phyloP scores from a whole-genome alignment of 1,140 invertebrate genomes.

The Sweltsa coloradensis region DNA sequence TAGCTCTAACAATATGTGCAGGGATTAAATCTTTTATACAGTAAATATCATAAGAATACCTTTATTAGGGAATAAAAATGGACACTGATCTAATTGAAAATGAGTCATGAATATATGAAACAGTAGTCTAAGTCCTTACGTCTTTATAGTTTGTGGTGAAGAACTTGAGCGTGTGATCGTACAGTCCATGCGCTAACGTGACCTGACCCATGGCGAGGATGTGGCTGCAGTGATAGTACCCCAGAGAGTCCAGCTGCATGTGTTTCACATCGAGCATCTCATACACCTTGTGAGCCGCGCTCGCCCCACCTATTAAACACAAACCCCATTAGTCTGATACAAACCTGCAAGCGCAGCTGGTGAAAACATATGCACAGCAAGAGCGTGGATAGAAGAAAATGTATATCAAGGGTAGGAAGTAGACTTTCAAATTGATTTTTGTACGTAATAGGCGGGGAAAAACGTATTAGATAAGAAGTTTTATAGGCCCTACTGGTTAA shows the following conservation, averaged over 20 bases:
- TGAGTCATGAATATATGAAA: background rate
- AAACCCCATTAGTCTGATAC: too few relatives aligned
- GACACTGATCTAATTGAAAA: background rate
- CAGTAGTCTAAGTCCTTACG: constrained; percentile 36
- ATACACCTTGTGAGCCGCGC: constrained; percentile 54
- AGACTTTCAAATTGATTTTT: too few relatives aligned
- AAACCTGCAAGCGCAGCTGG: too few relatives aligned
- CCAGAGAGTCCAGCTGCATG: constrained; percentile 84
- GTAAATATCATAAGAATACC: background rate
- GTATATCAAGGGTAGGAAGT: too few relatives aligned
- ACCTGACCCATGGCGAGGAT: constrained; percentile 56
- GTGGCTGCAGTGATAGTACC: constrained; percentile 66
- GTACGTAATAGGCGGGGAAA: too few relatives aligned
- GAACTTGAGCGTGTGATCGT: constrained; percentile 66
- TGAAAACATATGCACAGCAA: too few relatives aligned
- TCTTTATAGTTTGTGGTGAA: constrained; percentile 80
- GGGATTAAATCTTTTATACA: background rate
- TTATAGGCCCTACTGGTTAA: too few relatives aligned
- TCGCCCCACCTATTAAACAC: constrained; percentile 42
- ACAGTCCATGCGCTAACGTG: constrained; percentile 44
- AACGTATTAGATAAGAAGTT: too few relatives aligned
- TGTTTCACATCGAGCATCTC: constrained; percentile 79
- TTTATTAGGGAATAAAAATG: background rate
- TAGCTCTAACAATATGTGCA: too few relatives aligned
- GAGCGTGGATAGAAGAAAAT: too few relatives aligned